These are phyloP conservation scores for Suncus etruscus DNA, from an alignment of 2,113 vertebrate species.

Conservation along the genomic window DNA sequence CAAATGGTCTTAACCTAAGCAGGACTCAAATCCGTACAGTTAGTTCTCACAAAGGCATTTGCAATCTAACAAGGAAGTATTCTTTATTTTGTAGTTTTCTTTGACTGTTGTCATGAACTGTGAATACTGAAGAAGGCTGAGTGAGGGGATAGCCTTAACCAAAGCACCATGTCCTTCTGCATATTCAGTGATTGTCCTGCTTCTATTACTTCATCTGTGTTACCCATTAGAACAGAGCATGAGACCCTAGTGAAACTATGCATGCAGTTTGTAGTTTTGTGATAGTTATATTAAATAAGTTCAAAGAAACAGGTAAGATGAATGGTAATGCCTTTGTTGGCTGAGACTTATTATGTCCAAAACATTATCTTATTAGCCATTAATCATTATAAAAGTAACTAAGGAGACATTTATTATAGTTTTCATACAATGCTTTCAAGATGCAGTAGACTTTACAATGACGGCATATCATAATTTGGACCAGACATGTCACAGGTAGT, in stretches of 20 bases:
- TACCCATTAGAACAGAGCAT: neutral
- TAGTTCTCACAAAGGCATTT: conserved; percentile 48
- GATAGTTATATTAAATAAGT: neutral
- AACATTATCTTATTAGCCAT: neutral
- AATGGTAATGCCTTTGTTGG: neutral
- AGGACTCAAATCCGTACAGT: conserved; percentile 37
- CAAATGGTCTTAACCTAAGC: conserved; percentile 68
- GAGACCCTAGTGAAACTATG: neutral
- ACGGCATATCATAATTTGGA: neutral
- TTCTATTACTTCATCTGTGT: neutral
- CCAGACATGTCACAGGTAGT: too few species aligned
- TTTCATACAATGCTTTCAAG: neutral
- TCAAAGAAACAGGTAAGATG: conserved; percentile 6
- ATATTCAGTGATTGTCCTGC: fast-evolving
- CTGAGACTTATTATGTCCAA: neutral
- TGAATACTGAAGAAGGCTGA: neutral
- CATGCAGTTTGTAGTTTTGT: neutral
- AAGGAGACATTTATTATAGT: neutral
- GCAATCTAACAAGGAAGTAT: conserved; percentile 10
- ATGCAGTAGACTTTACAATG: neutral
- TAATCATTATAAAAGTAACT: neutral
- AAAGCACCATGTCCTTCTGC: neutral
- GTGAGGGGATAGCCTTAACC: neutral
- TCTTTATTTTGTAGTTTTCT: neutral
- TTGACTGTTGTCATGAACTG: neutral